A percentile compares a stretch with the other conserved stretches of the same genome.
phyloP scores from a whole-genome alignment of 2,113 vertebrate species.

The Propithecus coquereli region DNA sequence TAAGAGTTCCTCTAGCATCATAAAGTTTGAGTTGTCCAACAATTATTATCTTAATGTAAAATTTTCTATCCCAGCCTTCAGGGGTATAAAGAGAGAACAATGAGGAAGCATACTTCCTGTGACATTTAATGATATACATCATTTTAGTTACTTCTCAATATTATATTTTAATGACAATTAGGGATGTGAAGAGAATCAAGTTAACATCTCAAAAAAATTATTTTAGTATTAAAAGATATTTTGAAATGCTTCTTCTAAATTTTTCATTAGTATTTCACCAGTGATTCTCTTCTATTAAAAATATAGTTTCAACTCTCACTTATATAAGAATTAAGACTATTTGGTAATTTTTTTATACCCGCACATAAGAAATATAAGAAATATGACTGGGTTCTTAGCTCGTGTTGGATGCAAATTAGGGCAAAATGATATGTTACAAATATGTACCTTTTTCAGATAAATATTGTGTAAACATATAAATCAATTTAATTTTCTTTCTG shows the following conservation, averaged over 20 bases:
- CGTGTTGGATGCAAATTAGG: background rate
- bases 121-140: background rate
- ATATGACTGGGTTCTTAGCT: background rate
- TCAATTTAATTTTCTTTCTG: conserved; percentile 7
- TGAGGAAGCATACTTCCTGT: background rate
- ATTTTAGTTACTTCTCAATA: background rate
- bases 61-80: background rate
- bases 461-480: background rate
- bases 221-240: background rate
- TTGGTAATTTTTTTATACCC: conserved; percentile 10
- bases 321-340: background rate
- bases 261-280: background rate
- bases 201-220: background rate
- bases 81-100: background rate
- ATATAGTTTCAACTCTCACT: background rate
- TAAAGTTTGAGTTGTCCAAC: background rate
- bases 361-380: background rate
- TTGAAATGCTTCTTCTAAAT: conserved; percentile 8
- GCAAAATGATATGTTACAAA: conserved; percentile 40
- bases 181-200: background rate
- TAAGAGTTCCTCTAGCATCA: background rate
- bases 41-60: background rate
- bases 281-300: conserved; percentile 12
- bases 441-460: conserved; percentile 7
- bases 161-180: conserved; percentile 25